Conservation (phyloP, 2,888 invertebrate species). For the Dione vanillae region DNA sequence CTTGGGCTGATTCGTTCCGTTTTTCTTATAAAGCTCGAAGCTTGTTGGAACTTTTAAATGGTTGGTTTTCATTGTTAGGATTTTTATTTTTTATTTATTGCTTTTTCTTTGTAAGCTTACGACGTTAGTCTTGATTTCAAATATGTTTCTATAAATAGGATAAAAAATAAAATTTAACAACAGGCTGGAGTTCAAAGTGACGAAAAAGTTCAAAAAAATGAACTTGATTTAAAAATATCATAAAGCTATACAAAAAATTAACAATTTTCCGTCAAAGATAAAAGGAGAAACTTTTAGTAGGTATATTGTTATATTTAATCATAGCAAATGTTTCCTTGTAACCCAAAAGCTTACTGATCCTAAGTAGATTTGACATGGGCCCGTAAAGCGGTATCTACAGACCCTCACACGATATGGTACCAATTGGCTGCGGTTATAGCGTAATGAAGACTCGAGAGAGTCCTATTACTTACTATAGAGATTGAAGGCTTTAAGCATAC, state of each 20-base stretch:
- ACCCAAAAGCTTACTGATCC: slow-evolving; percentile 6
- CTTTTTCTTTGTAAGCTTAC: background rate
- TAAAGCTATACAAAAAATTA: too few relatives aligned
- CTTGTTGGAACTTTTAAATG: slow-evolving; percentile 17
- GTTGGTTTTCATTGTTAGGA: slow-evolving; percentile 9
- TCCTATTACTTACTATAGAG: background rate
- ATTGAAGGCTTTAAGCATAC: background rate
- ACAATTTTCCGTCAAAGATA: too few relatives aligned
- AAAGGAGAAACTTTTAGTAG: too few relatives aligned
- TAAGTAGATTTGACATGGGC: slow-evolving; percentile 9
- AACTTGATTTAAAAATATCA: too few relatives aligned
- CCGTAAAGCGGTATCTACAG: slow-evolving; percentile 17
- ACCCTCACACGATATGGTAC: slow-evolving; percentile 5
- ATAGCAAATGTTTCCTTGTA: background rate
- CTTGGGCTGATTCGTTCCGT: slow-evolving; percentile 20
- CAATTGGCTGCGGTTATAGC: background rate
- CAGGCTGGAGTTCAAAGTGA: too few relatives aligned
- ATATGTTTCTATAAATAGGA: background rate
- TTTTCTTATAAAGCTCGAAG: slow-evolving; percentile 23
- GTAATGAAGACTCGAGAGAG: background rate
- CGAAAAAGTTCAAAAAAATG: too few relatives aligned
- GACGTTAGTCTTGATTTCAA: background rate
- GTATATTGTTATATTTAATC: slow-evolving; percentile 2
- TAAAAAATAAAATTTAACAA: too few relatives aligned
- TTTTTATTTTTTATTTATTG: background rate